Evolutionary conservation across 2,113 vertebrate genomes (phyloP), one percentile per base, ranked within the genome.

Genomic region (Pelecanus crispus): DNA sequence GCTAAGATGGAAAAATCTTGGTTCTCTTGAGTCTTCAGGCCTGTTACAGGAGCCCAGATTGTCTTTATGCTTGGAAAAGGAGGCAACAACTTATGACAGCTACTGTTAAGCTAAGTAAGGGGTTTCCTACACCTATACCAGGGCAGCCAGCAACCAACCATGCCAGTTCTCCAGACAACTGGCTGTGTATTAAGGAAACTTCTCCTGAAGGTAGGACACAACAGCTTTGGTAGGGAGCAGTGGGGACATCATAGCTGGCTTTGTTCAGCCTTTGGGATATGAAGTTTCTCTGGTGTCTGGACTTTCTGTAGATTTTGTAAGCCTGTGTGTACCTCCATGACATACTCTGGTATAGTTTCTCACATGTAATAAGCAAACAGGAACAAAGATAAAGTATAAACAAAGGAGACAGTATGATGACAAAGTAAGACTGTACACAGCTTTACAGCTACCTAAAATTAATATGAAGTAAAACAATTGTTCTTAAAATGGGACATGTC

Each of bases 201-300:
- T 72, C 36, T 63, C 29, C 17, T 83, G 62, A 63, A 72, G 5
- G 8, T 6, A 49, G 10, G 1, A 8, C 9, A 44, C 12, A 59
- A 29, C 7, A n/a, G 1, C 0, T 1, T 21, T 82, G 8, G 2
- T 32, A 75, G 8, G 26, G 7, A 81, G 8, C 38, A 68, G 14
- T 40, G 9, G 5, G 4, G 10, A 59, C 2, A 0, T 12, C 31
- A 14, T 6, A 0, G 1, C 17, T 58, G 7, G 8, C 2, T 59
- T 74, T 81, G 13, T 44, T 40, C 31, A 68, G n/a, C 11, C 38
- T 85, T 55, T 49, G 10, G 10, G 40, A n/a, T 36, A 66, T 18
- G 8, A 65, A 5, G 3, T 32, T 73, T 14, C 7, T 73, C 36
- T 49, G 5, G 4, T 25, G 6, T 34, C 18, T 36, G 24, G 18